Percentiles rank a stretch among this genome's conserved stretches.
Conservation (phyloP, 2,888 invertebrate genomes). For the Taenaris catops region DNA sequence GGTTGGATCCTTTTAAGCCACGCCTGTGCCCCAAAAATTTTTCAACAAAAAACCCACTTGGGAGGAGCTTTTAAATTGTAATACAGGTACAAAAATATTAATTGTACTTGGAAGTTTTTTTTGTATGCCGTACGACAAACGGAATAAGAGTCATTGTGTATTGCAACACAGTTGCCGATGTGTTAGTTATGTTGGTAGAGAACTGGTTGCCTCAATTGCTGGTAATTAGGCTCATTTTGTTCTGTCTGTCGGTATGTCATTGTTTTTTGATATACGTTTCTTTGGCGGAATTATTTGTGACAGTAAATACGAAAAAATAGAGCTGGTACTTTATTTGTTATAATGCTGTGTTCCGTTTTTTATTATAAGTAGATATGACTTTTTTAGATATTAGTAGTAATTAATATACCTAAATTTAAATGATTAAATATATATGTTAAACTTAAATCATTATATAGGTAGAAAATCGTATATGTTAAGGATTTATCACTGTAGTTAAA, state of each 20-base stretch:
- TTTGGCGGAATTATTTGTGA: constrained; percentile 26
- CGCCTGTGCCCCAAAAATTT: constrained; percentile 22
- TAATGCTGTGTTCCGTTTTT: no score
- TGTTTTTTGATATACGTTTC: constrained; percentile 38
- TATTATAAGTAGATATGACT: no score
- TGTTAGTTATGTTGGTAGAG: not conserved
- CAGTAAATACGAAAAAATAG: constrained; percentile 12
- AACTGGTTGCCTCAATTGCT: constrained; percentile 30
- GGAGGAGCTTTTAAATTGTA: constrained; percentile 17
- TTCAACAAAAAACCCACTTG: constrained; percentile 15
- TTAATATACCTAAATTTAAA: no score
- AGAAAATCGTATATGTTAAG: no score
- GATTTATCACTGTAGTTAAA: no score
- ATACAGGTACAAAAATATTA: constrained; percentile 10
- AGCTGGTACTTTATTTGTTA: constrained; percentile 5
- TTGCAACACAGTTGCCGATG: not conserved
- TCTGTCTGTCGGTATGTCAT: constrained; percentile 35
- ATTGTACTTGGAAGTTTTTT: constrained; percentile 2
- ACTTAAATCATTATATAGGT: no score
- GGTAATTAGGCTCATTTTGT: constrained; percentile 48
- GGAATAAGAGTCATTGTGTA: constrained; percentile 3
- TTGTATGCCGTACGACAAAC: not conserved
- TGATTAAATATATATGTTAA: no score
- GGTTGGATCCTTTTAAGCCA: constrained; percentile 16
- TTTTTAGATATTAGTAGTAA: no score